A percentile compares a stretch with the other conserved stretches of the same genome.
These are phyloP conservation scores for Limnephilus rhombicus DNA, from an alignment of 2,888 invertebrate species.

Conservation along the genomic window DNA sequence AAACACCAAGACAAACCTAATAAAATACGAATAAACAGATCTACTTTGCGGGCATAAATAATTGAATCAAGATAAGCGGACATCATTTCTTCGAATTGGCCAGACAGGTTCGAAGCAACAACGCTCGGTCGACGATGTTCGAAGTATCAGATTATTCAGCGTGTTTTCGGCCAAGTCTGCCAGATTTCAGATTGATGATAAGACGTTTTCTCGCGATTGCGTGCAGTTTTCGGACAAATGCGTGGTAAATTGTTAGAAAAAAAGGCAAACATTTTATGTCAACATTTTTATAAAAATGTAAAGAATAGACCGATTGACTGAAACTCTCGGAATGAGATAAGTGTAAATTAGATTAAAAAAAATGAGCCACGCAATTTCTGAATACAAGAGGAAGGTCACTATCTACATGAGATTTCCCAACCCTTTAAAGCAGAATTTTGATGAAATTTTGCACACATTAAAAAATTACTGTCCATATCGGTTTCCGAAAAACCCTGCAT, in stretches of 20 bases:
- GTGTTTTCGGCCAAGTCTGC: background rate
- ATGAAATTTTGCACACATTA: too few species aligned
- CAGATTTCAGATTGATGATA: background rate
- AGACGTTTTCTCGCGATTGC: background rate
- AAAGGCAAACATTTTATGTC: background rate
- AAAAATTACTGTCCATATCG: too few species aligned
- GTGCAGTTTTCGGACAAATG: background rate
- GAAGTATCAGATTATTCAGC: background rate
- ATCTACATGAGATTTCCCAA: too few species aligned
- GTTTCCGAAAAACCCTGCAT: too few species aligned
- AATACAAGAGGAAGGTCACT: too few species aligned
- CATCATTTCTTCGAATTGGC: background rate
- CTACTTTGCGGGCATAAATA: background rate
- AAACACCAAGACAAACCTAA: background rate
- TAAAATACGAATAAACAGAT: background rate
- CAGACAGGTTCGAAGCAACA: background rate
- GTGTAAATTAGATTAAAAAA: background rate
- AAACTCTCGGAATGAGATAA: background rate
- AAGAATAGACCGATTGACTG: background rate
- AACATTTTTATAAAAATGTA: background rate
- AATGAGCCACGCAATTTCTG: background rate
- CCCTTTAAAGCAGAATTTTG: too few species aligned
- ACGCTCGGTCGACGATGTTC: background rate
- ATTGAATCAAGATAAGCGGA: background rate
- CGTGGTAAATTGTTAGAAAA: background rate